Evolutionary conservation across 2,888 invertebrate species (phyloP), one percentile per base, ranked within the genome.

Genomic region (Dynastes tityus): DNA sequence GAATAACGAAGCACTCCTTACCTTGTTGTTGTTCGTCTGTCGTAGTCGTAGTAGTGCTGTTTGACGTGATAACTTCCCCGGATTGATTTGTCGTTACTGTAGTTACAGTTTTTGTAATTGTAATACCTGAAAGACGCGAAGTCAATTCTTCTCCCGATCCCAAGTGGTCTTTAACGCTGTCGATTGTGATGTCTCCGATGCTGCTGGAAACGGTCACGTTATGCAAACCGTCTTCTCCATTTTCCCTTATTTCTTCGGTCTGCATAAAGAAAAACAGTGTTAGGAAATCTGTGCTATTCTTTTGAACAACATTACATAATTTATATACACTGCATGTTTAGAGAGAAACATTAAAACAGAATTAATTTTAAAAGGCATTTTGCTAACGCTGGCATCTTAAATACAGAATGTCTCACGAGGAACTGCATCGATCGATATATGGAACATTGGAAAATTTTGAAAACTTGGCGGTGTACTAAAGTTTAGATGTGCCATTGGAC

Each of bases 151-250:
- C 89, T 81, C 87, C 87, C 79, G 87, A 87, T 53, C 87, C 88
- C 79, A 95, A 91, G 90, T 97, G 97, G 89, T 97, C 97, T 82
- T 96, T 94, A 71, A 98, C 96, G 45, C 97, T 97, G 91, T 98
- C 98, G 82, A 97, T 95, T 2, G 98, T 98, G 87, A 98, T 97
- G 89, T 97, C 97, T 16, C 95, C 97, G 80, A 93, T 91, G 58
- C 93, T 93, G 84, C 92, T 93, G 76, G 89, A 90, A 71, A 90
- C 91, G 2, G 91, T 92, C 83, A 87, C 86, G 81, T 89, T 89
- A 79, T 88, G 89, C 22, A 87, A 83, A 80, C 87, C 83, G 88
- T 92, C 85, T 87, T 92, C 80, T 87, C 93, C 86, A 90, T 94
- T 89, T 80, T 88, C 87, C 80, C 86, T 83, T 13, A 86, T 84